Evolutionary conservation across 2,113 vertebrate species (phyloP).

Genomic region (Piaya cayana): DNA sequence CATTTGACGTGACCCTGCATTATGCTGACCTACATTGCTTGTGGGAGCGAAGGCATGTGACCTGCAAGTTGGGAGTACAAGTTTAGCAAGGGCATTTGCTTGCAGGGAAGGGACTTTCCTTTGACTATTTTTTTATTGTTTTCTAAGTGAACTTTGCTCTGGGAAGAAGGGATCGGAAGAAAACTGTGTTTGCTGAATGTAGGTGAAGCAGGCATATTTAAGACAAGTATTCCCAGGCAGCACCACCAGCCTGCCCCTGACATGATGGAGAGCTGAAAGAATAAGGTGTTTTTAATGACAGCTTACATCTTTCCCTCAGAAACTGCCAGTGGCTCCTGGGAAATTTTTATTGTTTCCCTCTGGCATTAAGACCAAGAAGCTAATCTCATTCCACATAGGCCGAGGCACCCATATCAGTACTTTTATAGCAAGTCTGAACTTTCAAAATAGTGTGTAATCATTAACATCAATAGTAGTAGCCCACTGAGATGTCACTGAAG

Average conservation of each 20-base stretch:
- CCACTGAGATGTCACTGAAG: not conserved
- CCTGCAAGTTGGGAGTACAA: not conserved
- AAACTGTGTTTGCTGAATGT: not conserved
- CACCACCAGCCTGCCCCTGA: not conserved
- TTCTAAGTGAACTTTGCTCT: not conserved
- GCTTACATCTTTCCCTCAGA: not conserved
- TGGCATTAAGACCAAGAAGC: not conserved
- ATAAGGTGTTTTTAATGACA: not conserved
- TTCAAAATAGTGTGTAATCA: not conserved
- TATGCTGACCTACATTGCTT: not conserved
- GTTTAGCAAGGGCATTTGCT: not conserved
- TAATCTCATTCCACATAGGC: not conserved
- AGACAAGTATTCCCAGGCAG: not conserved
- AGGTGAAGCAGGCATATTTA: not conserved
- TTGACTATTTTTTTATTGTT: not conserved
- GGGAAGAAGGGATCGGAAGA: not conserved
- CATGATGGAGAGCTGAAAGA: not conserved
- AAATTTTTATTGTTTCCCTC: not conserved
- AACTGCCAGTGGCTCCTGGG: not conserved
- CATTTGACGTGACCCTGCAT: not conserved
- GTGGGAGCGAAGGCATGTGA: not conserved
- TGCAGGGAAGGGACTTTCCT: not conserved
- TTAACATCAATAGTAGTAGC: not conserved
- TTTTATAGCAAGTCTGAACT: not conserved
- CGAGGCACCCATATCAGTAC: not conserved